Conservation (phyloP, 2,797 vertebrate genomes). For the Urosaurus nigricauda region DNA sequence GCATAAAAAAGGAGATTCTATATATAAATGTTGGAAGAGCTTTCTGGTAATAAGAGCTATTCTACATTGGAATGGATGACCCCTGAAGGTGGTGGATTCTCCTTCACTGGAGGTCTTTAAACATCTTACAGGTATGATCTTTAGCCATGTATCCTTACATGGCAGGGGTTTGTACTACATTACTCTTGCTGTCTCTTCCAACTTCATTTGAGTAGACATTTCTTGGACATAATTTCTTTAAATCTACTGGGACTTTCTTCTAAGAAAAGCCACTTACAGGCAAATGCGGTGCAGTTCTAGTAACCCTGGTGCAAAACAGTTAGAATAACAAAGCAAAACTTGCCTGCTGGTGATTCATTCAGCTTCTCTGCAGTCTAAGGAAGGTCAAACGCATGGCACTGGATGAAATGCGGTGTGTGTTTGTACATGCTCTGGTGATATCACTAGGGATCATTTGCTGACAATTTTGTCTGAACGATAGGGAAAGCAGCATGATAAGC, state of each 20-base stretch:
- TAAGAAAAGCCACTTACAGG: not conserved
- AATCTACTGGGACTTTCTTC: not conserved
- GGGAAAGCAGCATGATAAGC: not conserved
- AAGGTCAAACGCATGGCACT: conserved; percentile 5
- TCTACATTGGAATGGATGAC: no score
- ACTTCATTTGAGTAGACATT: not conserved
- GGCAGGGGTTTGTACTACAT: no score
- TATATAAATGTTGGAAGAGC: no score
- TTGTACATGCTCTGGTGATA: not conserved
- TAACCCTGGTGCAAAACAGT: not conserved
- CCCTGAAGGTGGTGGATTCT: no score
- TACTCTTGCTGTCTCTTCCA: not conserved
- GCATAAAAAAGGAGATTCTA: no score
- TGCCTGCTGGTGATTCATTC: conserved; percentile 13
- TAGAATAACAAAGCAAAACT: not conserved
- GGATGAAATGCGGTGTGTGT: not conserved
- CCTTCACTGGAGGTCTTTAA: no score
- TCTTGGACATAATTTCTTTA: not conserved
- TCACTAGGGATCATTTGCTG: conserved; percentile 6
- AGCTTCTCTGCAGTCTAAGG: not conserved
- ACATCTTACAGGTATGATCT: no score
- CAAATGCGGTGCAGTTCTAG: not conserved
- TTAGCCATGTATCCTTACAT: no score
- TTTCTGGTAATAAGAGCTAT: no score
- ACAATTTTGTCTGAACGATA: not conserved